A percentile compares a stretch with the other conserved stretches of the same genome.
Evolutionary conservation across 2,113 vertebrate genomes (phyloP).

Genomic region (Pantherophis guttatus): DNA sequence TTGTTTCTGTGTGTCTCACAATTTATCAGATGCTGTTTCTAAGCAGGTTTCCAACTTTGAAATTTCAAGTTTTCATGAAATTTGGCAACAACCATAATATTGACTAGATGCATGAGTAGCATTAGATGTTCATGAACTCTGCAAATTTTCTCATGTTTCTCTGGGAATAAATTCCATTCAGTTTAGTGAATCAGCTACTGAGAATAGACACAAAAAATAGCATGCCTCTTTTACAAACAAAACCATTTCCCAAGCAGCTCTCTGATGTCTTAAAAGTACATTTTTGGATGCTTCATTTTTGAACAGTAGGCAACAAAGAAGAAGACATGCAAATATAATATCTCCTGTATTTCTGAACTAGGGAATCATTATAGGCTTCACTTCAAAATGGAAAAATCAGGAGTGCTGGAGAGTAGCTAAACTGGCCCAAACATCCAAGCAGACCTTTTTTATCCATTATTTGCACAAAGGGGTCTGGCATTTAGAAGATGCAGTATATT

Average conservation of each 20-base stretch:
- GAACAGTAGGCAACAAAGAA: not conserved
- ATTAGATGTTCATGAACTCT: not conserved
- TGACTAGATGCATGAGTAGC: not conserved
- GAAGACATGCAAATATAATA: not conserved
- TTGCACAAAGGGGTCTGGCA: not conserved
- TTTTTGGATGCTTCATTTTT: not conserved
- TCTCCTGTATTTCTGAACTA: not conserved
- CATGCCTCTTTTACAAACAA: not conserved
- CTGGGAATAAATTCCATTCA: not conserved
- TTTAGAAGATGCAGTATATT: not conserved
- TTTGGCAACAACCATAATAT: not conserved
- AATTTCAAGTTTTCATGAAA: not conserved
- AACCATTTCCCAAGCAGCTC: not conserved
- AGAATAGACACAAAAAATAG: not conserved
- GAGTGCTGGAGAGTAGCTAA: not conserved
- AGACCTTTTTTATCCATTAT: not conserved
- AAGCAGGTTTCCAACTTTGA: not conserved
- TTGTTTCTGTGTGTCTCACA: not conserved
- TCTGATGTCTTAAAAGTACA: not conserved
- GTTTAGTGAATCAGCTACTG: not conserved
- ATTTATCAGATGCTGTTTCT: not conserved
- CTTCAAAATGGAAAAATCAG: not conserved
- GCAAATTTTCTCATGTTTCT: not conserved
- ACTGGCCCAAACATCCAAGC: not conserved
- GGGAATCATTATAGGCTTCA: not conserved